Conservation (phyloP, 2,888 invertebrate species). For the Athalia cordata region DNA sequence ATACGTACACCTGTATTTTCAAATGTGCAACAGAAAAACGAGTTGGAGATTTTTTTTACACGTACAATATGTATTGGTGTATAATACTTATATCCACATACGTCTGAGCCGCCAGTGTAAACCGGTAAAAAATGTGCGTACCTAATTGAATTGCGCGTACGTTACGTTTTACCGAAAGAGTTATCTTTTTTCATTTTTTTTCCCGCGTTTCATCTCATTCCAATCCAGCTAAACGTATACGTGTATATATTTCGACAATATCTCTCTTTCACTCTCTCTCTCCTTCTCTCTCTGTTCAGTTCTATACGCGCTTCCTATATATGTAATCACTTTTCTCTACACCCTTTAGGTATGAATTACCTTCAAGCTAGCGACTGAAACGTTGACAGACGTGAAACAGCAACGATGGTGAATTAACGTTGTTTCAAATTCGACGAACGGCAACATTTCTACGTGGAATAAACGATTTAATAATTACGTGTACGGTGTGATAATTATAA, state of each 20-base stretch:
- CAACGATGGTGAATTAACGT: not conserved
- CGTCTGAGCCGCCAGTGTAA: not conserved
- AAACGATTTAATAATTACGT: not conserved
- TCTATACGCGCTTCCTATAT: no score
- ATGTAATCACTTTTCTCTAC: no score
- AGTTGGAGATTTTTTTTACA: no score
- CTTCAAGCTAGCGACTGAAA: no score
- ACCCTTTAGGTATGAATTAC: no score
- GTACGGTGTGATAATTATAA: not conserved
- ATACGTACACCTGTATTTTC: no score
- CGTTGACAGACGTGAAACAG: no score
- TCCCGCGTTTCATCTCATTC: not conserved
- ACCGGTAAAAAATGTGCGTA: not conserved
- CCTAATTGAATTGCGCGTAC: conserved; percentile 18
- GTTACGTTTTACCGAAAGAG: conserved; percentile 27
- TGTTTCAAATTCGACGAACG: not conserved
- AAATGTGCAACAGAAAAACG: no score
- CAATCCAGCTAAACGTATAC: not conserved
- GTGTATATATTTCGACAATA: not conserved
- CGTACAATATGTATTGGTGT: no score
- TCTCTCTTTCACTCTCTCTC: no score
- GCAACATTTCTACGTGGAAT: not conserved
- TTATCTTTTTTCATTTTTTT: not conserved
- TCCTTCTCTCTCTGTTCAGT: no score
- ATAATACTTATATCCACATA: not conserved